Conservation (phyloP, 2,113 vertebrate species). For the Gopherus flavomarginatus region DNA sequence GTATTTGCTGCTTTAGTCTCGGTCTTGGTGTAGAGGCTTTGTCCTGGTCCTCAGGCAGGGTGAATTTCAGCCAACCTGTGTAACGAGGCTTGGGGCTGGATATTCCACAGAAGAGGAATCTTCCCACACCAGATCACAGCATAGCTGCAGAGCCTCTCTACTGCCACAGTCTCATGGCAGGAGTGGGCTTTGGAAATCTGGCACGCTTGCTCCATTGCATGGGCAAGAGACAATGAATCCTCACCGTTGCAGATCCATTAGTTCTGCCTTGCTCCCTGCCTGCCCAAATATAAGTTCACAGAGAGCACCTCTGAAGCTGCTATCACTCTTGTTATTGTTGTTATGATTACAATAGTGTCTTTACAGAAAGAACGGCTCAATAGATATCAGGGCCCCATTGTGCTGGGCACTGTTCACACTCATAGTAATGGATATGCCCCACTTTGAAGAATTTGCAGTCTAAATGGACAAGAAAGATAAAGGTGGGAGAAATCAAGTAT, state of each 20-base stretch:
- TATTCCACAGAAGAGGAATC: background rate
- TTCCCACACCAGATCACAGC: background rate
- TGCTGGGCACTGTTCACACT: background rate
- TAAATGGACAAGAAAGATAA: background rate
- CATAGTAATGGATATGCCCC: background rate
- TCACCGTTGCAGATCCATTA: background rate
- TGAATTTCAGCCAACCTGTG: fast-evolving
- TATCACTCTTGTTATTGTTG: background rate
- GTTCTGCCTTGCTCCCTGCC: background rate
- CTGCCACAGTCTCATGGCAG: background rate
- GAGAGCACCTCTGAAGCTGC: background rate
- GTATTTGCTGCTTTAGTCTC: fast-evolving
- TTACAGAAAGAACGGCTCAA: too few relatives aligned
- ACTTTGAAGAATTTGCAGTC: background rate
- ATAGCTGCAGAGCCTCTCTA: background rate
- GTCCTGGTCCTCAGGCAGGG: fast-evolving
- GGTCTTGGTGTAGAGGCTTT: background rate
- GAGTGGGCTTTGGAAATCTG: background rate
- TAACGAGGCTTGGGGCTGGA: fast-evolving
- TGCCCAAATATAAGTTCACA: background rate
- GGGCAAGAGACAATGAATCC: background rate
- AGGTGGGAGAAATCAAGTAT: background rate
- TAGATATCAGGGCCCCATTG: too few relatives aligned
- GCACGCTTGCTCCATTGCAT: background rate
- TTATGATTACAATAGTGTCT: background rate